Evolutionary conservation across 2,888 invertebrate genomes (phyloP).

Genomic region (Eucriotettix oculatus): DNA sequence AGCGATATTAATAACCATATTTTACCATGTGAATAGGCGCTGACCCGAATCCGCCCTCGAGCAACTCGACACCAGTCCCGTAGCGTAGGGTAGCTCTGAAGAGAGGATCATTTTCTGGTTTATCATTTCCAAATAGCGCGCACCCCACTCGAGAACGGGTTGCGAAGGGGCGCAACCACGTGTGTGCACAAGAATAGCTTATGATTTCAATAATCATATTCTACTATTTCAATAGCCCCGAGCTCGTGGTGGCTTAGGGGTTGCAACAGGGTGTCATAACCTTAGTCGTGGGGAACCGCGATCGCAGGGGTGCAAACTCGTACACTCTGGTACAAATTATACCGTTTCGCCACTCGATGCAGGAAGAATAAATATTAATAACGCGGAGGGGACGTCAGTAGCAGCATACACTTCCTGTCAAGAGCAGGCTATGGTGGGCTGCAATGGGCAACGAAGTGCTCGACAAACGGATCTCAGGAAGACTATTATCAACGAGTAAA

Average conservation of each 20-base stretch:
- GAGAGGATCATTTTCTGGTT: neutral
- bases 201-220: neutral
- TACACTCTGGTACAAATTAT: no score
- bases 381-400: no score
- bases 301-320: no score
- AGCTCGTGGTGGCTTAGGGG: neutral
- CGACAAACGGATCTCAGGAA: no score
- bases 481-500: no score
- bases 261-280: neutral
- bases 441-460: no score
- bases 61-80: neutral
- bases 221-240: neutral
- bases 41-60: neutral
- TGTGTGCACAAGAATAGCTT: neutral
- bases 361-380: no score
- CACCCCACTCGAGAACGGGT: neutral
- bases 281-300: neutral
- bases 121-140: neutral
- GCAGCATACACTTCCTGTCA: no score
- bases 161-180: neutral
- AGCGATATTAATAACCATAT: constrained; percentile 9
- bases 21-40: constrained; percentile 8
- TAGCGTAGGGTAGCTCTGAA: no score
- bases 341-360: no score
- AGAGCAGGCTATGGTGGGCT: no score